phyloP scores from a whole-genome alignment of 2,113 vertebrate genomes.

The Heloderma charlesbogerti region DNA sequence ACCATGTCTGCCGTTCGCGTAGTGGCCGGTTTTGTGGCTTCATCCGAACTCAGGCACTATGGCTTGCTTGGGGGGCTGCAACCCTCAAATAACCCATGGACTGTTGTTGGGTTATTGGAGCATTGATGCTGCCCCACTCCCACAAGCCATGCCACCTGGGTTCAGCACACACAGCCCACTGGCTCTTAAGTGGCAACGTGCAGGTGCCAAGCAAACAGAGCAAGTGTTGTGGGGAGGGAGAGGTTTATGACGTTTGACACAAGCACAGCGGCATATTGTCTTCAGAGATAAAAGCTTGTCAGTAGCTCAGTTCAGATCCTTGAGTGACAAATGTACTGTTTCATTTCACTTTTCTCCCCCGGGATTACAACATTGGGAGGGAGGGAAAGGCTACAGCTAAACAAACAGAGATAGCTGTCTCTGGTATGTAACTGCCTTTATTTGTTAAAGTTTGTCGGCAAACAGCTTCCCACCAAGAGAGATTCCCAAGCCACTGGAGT shows the following conservation, averaged over 20 bases:
- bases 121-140: too few species aligned
- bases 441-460: slow-evolving; percentile 43
- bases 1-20: too few species aligned
- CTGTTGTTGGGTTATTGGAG: too few species aligned
- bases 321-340: slow-evolving; percentile 62
- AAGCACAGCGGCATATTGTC: slow-evolving; percentile 66
- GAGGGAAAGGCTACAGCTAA: slow-evolving; percentile 46
- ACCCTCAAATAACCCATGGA: too few species aligned
- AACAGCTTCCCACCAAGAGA: slow-evolving; percentile 15
- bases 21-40: too few species aligned
- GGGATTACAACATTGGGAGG: slow-evolving; percentile 51
- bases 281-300: slow-evolving; percentile 71
- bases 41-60: too few species aligned
- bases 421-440: slow-evolving; percentile 35
- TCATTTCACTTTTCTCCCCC: slow-evolving; percentile 64
- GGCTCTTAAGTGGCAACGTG: not conserved
- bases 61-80: too few species aligned
- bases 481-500: slow-evolving; percentile 19
- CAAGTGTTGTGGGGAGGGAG: not conserved
- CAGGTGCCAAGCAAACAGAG: not conserved
- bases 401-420: slow-evolving; percentile 54
- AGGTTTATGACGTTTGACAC: slow-evolving; percentile 59
- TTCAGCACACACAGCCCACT: not conserved
- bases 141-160: too few species aligned
- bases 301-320: slow-evolving; percentile 70